Evolutionary conservation across 2,888 invertebrate species (phyloP), one percentile per base, ranked within the genome.

Genomic region (Chromoteleia sp.): DNA sequence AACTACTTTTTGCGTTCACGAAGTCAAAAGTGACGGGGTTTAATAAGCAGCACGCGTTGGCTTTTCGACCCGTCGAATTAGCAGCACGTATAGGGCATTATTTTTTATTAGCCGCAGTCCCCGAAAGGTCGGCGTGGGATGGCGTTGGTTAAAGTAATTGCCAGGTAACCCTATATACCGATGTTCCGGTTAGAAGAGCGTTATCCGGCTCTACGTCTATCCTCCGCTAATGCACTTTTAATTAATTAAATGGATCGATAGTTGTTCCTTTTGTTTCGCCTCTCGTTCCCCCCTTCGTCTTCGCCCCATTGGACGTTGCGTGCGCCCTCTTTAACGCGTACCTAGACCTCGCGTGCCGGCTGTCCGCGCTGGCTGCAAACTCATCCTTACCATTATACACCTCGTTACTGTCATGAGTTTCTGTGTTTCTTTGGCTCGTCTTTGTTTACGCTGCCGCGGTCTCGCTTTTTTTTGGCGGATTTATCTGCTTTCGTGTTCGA

Each of bases 231-330:
- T 91, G 91, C 91, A 91, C 90, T 91, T 91, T 91, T 91, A 92
- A 92, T 92, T 92, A 92, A 92, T 91, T 92, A 91, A 91, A 92
- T 90, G 91, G 90, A 87, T 87, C 88, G 88, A 89, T 89, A 87
- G 89, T 78, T 84, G 83, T 87, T 85, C 85, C 84, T 85, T 84
- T 85, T 74, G 71, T 56, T 74, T 71, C 59, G 48, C 56, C 52
- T 43, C 43, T 56, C 10, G 29, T 2, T 33, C 79, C 67, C 77
- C 67, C 33, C 74, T 52, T 73, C 68, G 50, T 58, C 52, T 41
- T 12, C 59, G 15, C 1, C 5, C 58, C 65, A 21, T 43, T 56
- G 54, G 54, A 36, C 68, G 41, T 77, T 82, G 84, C 80, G 82
- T 82, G 77, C 78, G 76, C 73, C 63, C 78, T 71, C 81, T 81